Percentiles rank a stretch among this genome's conserved stretches.
Evolutionary conservation across 1,140 invertebrate genomes (phyloP).

Genomic region (Drosophila pachea): DNA sequence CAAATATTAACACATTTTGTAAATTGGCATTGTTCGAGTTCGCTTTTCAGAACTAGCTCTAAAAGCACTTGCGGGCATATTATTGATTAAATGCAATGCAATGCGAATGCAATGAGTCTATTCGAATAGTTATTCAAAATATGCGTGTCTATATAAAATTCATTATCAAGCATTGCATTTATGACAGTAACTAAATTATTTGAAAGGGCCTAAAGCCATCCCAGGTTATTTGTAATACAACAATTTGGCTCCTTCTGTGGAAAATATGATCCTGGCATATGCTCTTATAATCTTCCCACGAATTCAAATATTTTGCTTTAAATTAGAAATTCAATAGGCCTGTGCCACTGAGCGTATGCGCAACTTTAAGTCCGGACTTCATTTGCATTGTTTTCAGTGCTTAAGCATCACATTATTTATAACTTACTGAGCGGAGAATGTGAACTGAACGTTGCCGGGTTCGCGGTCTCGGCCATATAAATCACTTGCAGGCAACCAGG

Average conservation of each 20-base stretch:
- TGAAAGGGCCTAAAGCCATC: too few species aligned
- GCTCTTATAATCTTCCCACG: conserved; percentile 7
- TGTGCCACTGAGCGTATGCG: conserved; percentile 26
- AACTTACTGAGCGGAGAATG: conserved; percentile 29
- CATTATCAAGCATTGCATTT: too few species aligned
- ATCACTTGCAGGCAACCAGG: conserved; percentile 70
- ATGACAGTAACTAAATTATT: too few species aligned
- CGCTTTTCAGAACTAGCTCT: conserved; percentile 15
- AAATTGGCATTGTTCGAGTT: conserved; percentile 57
- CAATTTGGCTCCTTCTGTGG: too few species aligned
- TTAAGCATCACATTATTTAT: conserved; percentile 57
- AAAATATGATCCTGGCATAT: too few species aligned
- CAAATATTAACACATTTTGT: conserved; percentile 68
- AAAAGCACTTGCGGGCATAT: conserved; percentile 11
- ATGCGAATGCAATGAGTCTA: too few species aligned
- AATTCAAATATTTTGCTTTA: conserved; percentile 23
- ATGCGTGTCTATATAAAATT: too few species aligned
- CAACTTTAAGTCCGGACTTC: conserved; percentile 30
- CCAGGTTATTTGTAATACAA: too few species aligned
- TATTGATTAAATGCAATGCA: too few species aligned
- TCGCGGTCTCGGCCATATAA: conserved; percentile 67
- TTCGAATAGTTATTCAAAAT: too few species aligned
- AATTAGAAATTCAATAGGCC: conserved; percentile 39
- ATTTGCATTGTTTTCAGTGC: conserved; percentile 35
- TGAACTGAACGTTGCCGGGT: conserved; percentile 45